These are phyloP conservation scores for Cotesia typhae DNA, from an alignment of 1,140 invertebrate genomes.

Conservation along the genomic window DNA sequence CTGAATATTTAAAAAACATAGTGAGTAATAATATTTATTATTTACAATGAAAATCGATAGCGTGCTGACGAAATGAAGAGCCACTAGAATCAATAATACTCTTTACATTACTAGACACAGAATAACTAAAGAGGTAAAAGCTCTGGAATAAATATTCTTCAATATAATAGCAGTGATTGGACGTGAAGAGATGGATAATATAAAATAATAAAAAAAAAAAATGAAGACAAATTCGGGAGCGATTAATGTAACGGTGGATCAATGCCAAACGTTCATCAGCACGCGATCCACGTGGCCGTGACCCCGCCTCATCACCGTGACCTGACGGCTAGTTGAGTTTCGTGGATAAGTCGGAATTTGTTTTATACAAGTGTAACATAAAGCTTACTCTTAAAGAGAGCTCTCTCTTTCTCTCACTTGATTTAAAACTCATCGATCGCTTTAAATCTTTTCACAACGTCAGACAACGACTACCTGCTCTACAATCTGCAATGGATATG, in stretches of 20 bases:
- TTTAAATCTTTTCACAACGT: not conserved
- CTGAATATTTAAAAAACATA: too few relatives aligned
- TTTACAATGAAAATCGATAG: too few relatives aligned
- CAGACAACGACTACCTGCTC: not conserved
- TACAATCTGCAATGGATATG: not conserved
- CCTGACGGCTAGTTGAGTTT: slow-evolving; percentile 16
- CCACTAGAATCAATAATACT: too few relatives aligned
- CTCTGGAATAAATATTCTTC: too few relatives aligned
- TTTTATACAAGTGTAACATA: slow-evolving; percentile 9
- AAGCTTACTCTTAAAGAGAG: too few relatives aligned
- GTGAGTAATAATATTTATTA: too few relatives aligned
- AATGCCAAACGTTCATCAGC: slow-evolving; percentile 23
- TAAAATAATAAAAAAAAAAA: not conserved
- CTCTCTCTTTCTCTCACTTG: too few relatives aligned
- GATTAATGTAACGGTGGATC: slow-evolving; percentile 27
- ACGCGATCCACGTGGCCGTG: slow-evolving; percentile 35
- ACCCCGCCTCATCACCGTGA: slow-evolving; percentile 28
- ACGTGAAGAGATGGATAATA: not conserved
- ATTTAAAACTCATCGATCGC: slow-evolving; percentile 13
- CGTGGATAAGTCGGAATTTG: not conserved
- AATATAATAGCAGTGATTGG: not conserved
- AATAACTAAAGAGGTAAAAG: too few relatives aligned
- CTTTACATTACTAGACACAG: too few relatives aligned
- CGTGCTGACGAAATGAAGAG: too few relatives aligned
- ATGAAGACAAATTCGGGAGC: slow-evolving; percentile 2